Percentiles rank a stretch among this genome's conserved stretches.
Conservation (phyloP, 1,140 invertebrate species). For the Asbolus verrucosus region DNA sequence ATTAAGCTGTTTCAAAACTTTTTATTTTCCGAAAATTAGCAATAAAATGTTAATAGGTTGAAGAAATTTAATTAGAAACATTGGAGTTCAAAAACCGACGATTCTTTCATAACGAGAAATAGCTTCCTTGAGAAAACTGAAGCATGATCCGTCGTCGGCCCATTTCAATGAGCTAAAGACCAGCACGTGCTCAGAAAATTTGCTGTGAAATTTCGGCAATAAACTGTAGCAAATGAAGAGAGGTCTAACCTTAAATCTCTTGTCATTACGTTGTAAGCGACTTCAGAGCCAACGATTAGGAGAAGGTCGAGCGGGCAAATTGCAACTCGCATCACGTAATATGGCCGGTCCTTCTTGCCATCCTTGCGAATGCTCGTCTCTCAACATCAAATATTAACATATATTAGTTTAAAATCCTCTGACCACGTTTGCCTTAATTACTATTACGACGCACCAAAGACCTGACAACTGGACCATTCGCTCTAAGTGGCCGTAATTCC, state of each 20-base stretch:
- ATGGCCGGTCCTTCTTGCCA: background rate
- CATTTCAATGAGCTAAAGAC: slow-evolving; percentile 36
- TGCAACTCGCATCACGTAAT: slow-evolving; percentile 35
- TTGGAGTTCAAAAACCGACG: too few species aligned
- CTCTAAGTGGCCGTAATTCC: too few species aligned
- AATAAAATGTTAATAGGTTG: too few species aligned
- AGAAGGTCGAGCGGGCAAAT: slow-evolving; percentile 35
- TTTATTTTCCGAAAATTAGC: too few species aligned
- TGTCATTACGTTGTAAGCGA: slow-evolving; percentile 36
- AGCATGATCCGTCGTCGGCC: slow-evolving; percentile 2
- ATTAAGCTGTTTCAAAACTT: too few species aligned
- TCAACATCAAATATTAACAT: background rate
- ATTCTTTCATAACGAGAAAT: background rate
- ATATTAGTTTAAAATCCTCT: background rate
- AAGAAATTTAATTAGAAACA: too few species aligned
- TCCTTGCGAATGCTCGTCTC: background rate
- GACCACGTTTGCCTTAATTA: background rate
- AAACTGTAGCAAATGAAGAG: slow-evolving; percentile 35
- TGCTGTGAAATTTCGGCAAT: slow-evolving; percentile 35
- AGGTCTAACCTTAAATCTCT: slow-evolving; percentile 39
- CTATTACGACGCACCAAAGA: background rate
- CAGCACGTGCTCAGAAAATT: slow-evolving; percentile 35
- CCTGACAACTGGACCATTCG: too few species aligned
- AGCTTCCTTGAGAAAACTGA: background rate
- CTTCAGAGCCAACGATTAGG: slow-evolving; percentile 35